phyloP scores from a whole-genome alignment of 1,140 invertebrate species.

The Danaus plexippus region DNA sequence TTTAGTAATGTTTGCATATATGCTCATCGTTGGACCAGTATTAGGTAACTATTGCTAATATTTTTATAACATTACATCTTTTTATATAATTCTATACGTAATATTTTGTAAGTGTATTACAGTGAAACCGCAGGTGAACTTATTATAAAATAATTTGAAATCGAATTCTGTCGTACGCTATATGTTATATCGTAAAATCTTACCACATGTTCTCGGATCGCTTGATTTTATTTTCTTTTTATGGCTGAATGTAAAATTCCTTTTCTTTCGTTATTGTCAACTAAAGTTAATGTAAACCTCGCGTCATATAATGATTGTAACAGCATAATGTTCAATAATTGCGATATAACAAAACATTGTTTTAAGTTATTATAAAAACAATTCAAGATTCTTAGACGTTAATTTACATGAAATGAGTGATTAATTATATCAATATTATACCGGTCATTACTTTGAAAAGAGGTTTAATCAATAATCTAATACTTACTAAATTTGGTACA shows the following conservation, averaged over 20 bases:
- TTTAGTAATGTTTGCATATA: constrained; percentile 66
- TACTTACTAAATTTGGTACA: too few relatives aligned
- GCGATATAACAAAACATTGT: too few relatives aligned
- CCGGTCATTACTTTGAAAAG: too few relatives aligned
- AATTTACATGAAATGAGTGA: too few relatives aligned
- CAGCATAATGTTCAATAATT: too few relatives aligned
- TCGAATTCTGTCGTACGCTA: constrained; percentile 14
- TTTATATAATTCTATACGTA: constrained; percentile 13
- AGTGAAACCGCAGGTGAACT: neutral
- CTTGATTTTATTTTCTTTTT: constrained; percentile 54
- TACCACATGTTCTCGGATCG: constrained; percentile 36
- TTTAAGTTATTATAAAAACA: too few relatives aligned
- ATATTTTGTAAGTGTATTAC: neutral
- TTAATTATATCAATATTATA: too few relatives aligned
- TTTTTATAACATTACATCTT: constrained; percentile 5
- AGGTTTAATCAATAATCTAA: too few relatives aligned
- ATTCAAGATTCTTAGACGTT: too few relatives aligned
- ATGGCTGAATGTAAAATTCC: constrained; percentile 39
- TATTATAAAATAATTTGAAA: constrained; percentile 10
- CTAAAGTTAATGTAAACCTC: too few relatives aligned
- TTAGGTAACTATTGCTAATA: constrained; percentile 50
- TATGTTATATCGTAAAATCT: constrained; percentile 38
- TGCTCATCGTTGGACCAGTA: constrained; percentile 71
- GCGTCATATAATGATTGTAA: too few relatives aligned
- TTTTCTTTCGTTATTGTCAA: constrained; percentile 26